phyloP scores from a whole-genome alignment of 1,140 invertebrate genomes.

The Caenorhabditis latens region DNA sequence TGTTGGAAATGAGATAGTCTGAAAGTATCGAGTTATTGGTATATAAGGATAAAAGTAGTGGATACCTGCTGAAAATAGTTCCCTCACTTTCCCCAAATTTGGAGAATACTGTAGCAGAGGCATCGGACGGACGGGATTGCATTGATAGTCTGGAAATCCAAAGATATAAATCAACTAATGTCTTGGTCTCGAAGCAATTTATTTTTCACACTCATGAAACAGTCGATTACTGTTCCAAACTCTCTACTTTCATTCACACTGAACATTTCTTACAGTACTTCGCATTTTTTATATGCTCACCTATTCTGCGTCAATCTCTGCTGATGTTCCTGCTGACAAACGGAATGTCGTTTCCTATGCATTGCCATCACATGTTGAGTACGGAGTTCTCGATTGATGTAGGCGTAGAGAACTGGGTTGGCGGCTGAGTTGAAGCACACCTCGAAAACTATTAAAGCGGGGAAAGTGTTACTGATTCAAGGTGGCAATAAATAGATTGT shows the following conservation, averaged over 20 bases:
- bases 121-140: slow-evolving; percentile 32
- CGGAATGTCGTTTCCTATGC: slow-evolving; percentile 64
- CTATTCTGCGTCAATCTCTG: slow-evolving; percentile 2
- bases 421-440: slow-evolving; percentile 77
- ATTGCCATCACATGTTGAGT: slow-evolving; percentile 72
- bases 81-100: not conserved
- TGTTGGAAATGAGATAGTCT: slow-evolving; percentile 20
- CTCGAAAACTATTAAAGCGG: slow-evolving; percentile 1
- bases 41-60: no score
- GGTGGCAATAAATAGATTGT: no score
- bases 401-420: slow-evolving; percentile 76
- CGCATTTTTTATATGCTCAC: not conserved
- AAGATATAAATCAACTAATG: not conserved
- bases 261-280: not conserved
- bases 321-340: slow-evolving; percentile 42
- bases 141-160: not conserved
- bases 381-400: slow-evolving; percentile 76
- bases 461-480: no score
- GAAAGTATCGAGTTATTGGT: not conserved
- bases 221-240: no score
- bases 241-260: no score
- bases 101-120: slow-evolving; percentile 29
- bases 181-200: no score
- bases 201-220: no score
- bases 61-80: not conserved